Evolutionary conservation across 2,113 vertebrate species (phyloP), one percentile per base, ranked within the genome.

Genomic region (Anthoscopus minutus): DNA sequence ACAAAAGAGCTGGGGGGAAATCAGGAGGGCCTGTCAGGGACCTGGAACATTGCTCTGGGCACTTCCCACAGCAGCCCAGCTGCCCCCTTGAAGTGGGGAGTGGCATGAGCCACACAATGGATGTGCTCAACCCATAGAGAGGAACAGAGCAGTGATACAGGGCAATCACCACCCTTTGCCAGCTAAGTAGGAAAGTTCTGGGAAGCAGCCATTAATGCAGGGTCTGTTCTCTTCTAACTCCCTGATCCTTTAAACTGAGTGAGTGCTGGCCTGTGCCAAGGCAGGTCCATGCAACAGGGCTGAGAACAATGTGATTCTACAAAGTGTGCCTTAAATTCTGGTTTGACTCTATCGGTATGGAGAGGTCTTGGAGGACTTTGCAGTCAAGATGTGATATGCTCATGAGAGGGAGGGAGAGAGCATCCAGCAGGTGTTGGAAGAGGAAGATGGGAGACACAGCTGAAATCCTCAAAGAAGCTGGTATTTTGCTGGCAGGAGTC

Each of bases 141-240:
- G 45, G 50, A 81, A 3, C 7, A 38, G 57, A 45, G 47, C 17
- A 7, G 18, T 0, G 0, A 81, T 17, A 30, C 0, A 45, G 51
- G 86, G 94, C 66, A 92, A 74, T 77, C 83, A 89, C 50, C 2
- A n/a, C n/a, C 88, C 69, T 74, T 38, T 38, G 81, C 30, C 93
- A 91, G 93, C 77, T 94, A 11, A 62, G 25, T 35, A 67, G 82
- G 77, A 88, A 77, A 86, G 35, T 66, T 92, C 91, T 94, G 90
- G 95, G 80, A 94, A 94, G 72, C 73, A 70, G 91, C 69, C 57
- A 64, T 65, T 65, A 92, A 84, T 87, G 94, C 86, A 92, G 90
- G 57, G 50, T 76, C 89, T 25, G 13, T 38, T 87, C 66, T 93
- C 56, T 88, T 27, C 21, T 71, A 53, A 91, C 81, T 96, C 91